Base-by-base conservation (phyloP, 2,113 vertebrate genomes). In the Callionymus lyra region DNA sequence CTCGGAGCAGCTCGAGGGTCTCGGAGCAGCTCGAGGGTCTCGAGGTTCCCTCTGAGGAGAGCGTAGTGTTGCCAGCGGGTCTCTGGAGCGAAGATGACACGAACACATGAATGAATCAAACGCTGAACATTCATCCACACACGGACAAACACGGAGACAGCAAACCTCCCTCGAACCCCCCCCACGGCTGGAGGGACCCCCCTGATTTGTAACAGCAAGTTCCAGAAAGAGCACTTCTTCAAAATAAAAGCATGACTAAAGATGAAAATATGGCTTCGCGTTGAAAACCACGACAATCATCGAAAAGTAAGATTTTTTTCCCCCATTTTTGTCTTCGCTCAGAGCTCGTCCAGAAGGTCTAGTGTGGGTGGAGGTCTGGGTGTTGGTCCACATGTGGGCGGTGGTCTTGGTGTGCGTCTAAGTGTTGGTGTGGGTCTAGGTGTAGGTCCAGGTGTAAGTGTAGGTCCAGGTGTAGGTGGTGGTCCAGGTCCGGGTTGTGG, bases 161-260 rank as follows among this genome's bases (percentile, higher is more conserved):
- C 68, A 56, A 53, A 9, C 31, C 51, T 16, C 34, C 36, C 19
- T 17, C 17, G 6, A 21, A 46, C 51, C 52, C 16, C n/a, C 44
- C 56, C 11, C 37, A 33, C 37, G 2, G 40, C 58, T 47, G 63
- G 57, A 71, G 69, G 68, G 73, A 68, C 63, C 59, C 66, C 65
- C 53, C 60, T 71, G 73, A 82, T 77, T 83, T 82, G 78, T 84
- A 85, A 82, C 79, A 84, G 78, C 76, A 82, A 76, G 63, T 77
- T 83, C 74, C 84, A 83, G 77, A 85, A 86, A 84, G 83, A 84
- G 82, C 84, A 87, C 84, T 84, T 85, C 70, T 81, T 62, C 37
- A 68, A 64, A 71, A 46, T 58, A 59, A 42, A 54, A 63, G 39
- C 47, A 57, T 48, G 53, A 43, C 43, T 43, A 53, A 56, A 50